A percentile compares a stretch with the other conserved stretches of the same genome.
Evolutionary conservation across 2,113 vertebrate species (phyloP).

Genomic region (Neogale vison): DNA sequence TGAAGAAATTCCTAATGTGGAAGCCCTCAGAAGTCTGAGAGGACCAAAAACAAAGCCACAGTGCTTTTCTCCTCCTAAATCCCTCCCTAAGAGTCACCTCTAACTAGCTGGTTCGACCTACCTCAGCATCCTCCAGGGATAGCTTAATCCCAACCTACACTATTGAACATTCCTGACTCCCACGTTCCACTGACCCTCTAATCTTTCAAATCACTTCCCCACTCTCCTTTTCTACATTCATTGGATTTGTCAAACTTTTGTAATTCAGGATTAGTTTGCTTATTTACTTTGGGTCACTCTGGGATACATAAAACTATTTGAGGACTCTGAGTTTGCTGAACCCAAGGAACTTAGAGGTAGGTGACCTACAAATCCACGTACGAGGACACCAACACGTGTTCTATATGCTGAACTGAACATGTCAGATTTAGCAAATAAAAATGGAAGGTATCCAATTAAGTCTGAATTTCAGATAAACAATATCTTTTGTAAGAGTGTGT

Average conservation of each 20-base stretch:
- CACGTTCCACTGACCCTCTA: not conserved
- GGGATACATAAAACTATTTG: constrained; percentile 11
- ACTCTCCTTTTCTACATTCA: constrained; percentile 26
- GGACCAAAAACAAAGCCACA: not conserved
- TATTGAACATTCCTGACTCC: constrained; percentile 36
- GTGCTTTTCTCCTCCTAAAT: not conserved
- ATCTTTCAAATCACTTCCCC: constrained; percentile 3
- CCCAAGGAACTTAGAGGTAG: not conserved
- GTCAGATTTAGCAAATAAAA: constrained; percentile 25
- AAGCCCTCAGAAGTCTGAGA: not conserved
- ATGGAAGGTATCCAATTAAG: not conserved
- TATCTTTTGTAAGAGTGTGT: not conserved
- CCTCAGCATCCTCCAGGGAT: not conserved
- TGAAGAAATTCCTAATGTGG: not conserved
- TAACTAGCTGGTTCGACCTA: not conserved
- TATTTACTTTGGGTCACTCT: constrained; percentile 22
- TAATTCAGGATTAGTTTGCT: constrained; percentile 42
- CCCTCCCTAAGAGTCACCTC: not conserved
- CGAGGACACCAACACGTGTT: not conserved
- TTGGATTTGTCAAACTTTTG: constrained; percentile 19
- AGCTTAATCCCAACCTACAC: constrained; percentile 22
- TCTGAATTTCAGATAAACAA: constrained; percentile 13
- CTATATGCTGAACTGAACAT: not conserved
- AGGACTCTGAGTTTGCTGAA: not conserved
- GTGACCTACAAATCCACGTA: not conserved